A percentile compares a stretch with the other conserved stretches of the same genome.
Evolutionary conservation across 2,113 vertebrate species (phyloP).

Genomic region (Prietella phreatophila): DNA sequence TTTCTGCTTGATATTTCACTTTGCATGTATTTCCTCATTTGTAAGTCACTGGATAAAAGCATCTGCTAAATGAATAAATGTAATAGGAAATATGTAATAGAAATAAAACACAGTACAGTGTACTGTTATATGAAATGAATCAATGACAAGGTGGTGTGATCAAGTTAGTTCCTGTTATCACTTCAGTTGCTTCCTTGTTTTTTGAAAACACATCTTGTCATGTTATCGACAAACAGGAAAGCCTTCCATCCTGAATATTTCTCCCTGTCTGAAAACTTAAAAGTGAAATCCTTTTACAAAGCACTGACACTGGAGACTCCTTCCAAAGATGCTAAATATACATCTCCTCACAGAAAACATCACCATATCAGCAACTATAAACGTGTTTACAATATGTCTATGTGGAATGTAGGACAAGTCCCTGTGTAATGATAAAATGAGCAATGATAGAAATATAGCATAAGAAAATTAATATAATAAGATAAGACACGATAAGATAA

Average conservation of each 20-base stretch:
- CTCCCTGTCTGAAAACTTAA: background rate
- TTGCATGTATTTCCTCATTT: too few species aligned
- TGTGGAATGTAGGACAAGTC: background rate
- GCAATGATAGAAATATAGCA: background rate
- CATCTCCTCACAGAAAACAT: background rate
- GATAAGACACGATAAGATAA: too few species aligned
- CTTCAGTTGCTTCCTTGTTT: background rate
- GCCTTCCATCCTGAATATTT: too few species aligned
- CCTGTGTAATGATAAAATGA: background rate
- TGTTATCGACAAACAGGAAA: background rate
- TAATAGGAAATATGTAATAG: background rate
- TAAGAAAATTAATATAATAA: background rate
- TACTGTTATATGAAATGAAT: background rate
- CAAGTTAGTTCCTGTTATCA: background rate
- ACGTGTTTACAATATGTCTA: background rate
- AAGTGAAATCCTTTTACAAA: background rate
- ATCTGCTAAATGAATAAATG: too few species aligned
- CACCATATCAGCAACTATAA: background rate
- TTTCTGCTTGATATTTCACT: too few species aligned
- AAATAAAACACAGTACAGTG: background rate
- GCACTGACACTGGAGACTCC: background rate
- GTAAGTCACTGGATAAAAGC: too few species aligned
- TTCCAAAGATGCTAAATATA: background rate
- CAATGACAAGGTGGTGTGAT: background rate
- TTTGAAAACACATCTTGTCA: background rate